Conservation (phyloP, 2,797 vertebrate genomes). For the Chrysolophus pictus region DNA sequence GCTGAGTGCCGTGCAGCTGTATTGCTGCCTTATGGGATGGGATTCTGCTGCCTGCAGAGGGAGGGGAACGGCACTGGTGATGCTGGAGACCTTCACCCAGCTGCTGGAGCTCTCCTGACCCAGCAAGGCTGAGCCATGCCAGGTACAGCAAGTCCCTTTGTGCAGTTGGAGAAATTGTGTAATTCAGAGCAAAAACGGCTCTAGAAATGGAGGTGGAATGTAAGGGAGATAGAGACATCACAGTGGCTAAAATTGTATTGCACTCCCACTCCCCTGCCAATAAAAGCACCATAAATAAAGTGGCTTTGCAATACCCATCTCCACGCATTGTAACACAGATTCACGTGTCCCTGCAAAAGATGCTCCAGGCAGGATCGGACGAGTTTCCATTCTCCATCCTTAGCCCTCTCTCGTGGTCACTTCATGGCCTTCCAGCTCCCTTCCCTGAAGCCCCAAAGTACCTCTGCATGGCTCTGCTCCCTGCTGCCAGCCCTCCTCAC, state of each 20-base stretch:
- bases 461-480: background rate
- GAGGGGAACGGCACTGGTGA: background rate
- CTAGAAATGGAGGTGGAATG: conserved; percentile 64
- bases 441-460: background rate
- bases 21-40: background rate
- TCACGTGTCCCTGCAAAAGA: conserved; percentile 42
- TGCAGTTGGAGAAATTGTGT: background rate
- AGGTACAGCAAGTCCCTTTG: conserved; percentile 13
- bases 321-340: conserved; percentile 48
- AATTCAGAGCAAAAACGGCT: conserved; percentile 27
- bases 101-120: background rate
- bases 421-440: background rate
- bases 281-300: conserved; percentile 74
- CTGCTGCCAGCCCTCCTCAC: conserved; percentile 7
- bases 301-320: conserved; percentile 70
- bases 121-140: background rate
- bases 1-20: background rate
- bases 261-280: conserved; percentile 72
- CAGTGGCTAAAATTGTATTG: conserved; percentile 74
- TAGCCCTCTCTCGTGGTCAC: background rate
- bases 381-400: background rate
- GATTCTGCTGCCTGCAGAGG: background rate
- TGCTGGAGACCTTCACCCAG: background rate
- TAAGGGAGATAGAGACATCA: conserved; percentile 66
- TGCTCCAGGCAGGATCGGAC: conserved; percentile 44